Conservation (phyloP, 2,797 vertebrate genomes). For the Hippocampus kuda region DNA sequence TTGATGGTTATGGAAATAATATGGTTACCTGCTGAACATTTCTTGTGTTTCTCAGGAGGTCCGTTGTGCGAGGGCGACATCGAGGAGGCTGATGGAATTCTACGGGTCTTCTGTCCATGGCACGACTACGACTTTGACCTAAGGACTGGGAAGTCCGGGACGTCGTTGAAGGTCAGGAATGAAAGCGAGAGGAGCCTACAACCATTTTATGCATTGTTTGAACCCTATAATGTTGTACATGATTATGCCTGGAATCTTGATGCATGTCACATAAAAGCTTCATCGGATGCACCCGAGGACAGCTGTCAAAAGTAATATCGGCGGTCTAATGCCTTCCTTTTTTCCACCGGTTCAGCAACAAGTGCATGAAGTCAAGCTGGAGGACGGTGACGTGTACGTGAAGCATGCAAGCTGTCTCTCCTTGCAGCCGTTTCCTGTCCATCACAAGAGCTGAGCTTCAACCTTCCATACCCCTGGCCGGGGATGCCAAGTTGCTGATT, state of each 20-base stretch:
- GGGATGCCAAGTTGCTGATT: not conserved
- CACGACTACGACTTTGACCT: slow-evolving; percentile 71
- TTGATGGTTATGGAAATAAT: not conserved
- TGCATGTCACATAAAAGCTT: not conserved
- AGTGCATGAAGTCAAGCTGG: slow-evolving; percentile 65
- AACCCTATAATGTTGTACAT: not conserved
- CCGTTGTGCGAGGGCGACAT: slow-evolving; percentile 71
- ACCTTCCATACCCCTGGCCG: slow-evolving; percentile 9
- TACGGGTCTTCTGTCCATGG: slow-evolving; percentile 71
- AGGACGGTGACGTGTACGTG: slow-evolving; percentile 59
- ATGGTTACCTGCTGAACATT: not conserved
- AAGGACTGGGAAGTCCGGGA: slow-evolving; percentile 60
- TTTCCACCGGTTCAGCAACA: slow-evolving; percentile 56
- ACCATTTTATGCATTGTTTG: not conserved
- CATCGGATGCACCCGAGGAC: not conserved
- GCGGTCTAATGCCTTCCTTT: not conserved
- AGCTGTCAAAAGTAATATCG: not conserved
- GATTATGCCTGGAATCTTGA: not conserved
- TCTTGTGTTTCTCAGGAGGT: slow-evolving; percentile 49
- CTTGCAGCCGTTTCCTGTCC: slow-evolving; percentile 47
- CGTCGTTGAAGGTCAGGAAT: slow-evolving; percentile 59
- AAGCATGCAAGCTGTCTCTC: slow-evolving; percentile 58
- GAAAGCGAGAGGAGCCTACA: not conserved
- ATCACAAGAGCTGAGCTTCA: slow-evolving; percentile 41
- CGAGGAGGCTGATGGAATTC: slow-evolving; percentile 63